Evolutionary conservation across 1,140 invertebrate species (phyloP), one percentile per base, ranked within the genome.

Genomic region (Papilio polytes): DNA sequence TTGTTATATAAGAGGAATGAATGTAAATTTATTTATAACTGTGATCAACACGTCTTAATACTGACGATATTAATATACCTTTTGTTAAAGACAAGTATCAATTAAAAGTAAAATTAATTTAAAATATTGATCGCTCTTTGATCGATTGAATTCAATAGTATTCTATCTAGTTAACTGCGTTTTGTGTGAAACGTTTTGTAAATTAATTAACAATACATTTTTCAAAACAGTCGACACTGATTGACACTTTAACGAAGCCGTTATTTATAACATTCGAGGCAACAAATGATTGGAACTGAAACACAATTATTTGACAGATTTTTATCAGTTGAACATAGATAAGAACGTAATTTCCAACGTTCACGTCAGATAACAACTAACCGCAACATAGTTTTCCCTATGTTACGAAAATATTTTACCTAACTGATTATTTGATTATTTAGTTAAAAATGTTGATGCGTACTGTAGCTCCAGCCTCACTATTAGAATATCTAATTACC

Each of bases 351-450:
- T 31, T 70, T 70, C 26, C 63, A 70, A 70, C 63, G 26, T 36
- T 70, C 26, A 15, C 63, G 3, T 70, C 63, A 70, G 63, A 70
- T 70, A 70, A 70, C 63, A 31, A 63, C 59, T 22, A 66, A 70
- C 63, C 63, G 63, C 26, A 70, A 70, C 13, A 70, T 7, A 70
- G 63, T 70, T 70, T 70, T 70, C 10, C 13, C 26, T 15, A 26
- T 13, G 63, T 31, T 22, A 15, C 13, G 36, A 70, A 36, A 26
- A 26, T 26, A 26, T 26, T 13, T 13, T 13, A 63, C 22, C 22
- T 2, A 22, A 26, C 48, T 48, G 10, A 15, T 48, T 13, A 6
- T 51, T 51, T 51, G 46, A 51, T 51, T 4, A 51, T 51, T 51
- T 51, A 51, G 36, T 41, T 48, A 48, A 48, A 48, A 48, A 9